Conservation (phyloP, 2,888 invertebrate genomes). For the Perizoma affinitatum region DNA sequence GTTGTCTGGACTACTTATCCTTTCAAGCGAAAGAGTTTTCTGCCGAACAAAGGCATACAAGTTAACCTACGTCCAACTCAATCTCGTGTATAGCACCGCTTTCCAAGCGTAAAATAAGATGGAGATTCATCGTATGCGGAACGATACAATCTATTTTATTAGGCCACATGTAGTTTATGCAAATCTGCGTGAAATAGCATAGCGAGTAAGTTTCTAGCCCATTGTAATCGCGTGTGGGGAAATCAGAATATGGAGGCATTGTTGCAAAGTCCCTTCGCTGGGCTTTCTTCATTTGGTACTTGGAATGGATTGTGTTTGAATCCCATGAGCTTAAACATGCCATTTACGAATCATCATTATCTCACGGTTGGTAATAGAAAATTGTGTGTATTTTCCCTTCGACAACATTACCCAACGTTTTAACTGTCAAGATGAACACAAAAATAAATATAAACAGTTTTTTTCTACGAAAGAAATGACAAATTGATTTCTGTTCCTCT, state of each 20-base stretch:
- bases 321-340: constrained; percentile 6
- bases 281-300: constrained; percentile 15
- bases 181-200: constrained; percentile 63
- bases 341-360: neutral
- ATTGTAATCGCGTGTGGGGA: constrained; percentile 36
- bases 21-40: constrained; percentile 14
- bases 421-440: too few relatives aligned
- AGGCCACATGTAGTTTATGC: constrained; percentile 47
- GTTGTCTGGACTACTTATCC: constrained; percentile 5
- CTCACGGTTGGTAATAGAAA: neutral
- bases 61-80: constrained; percentile 4
- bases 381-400: too few relatives aligned
- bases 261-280: constrained; percentile 19
- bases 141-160: constrained; percentile 59
- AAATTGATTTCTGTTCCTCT: too few relatives aligned
- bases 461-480: too few relatives aligned
- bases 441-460: too few relatives aligned
- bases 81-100: constrained; percentile 14
- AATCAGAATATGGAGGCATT: constrained; percentile 24
- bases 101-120: constrained; percentile 65
- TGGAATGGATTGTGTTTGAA: constrained; percentile 1
- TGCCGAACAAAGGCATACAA: constrained; percentile 22
- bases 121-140: constrained; percentile 47
- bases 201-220: constrained; percentile 35
- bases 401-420: too few relatives aligned